phyloP scores from a whole-genome alignment of 2,797 vertebrate species.

The Carduelis carduelis region DNA sequence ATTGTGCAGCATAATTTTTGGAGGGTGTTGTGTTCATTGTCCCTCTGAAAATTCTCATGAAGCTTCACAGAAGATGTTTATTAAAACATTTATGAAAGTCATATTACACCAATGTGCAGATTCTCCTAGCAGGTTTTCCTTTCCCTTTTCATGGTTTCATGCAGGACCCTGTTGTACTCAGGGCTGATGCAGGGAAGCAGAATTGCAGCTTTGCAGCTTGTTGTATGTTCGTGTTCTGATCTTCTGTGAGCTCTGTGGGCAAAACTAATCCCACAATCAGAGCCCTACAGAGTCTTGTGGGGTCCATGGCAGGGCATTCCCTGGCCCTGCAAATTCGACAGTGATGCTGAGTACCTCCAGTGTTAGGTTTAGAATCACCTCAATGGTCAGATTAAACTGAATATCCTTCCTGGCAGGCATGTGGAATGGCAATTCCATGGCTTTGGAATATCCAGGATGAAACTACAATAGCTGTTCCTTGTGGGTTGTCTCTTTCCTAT shows the following conservation, averaged over 20 bases:
- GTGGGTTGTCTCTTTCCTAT: neutral
- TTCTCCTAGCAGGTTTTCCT: neutral
- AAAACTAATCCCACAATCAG: neutral
- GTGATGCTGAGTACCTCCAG: neutral
- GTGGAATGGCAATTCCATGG: conserved; percentile 56
- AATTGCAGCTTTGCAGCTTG: neutral
- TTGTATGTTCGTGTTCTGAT: neutral
- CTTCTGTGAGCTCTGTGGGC: neutral
- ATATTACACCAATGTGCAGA: fast-evolving
- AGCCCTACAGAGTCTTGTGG: neutral
- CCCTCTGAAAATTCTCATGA: neutral
- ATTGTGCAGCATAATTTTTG: neutral
- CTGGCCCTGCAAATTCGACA: neutral
- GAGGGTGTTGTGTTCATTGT: neutral
- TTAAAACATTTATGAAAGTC: neutral
- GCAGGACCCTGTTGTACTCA: neutral
- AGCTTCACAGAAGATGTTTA: neutral
- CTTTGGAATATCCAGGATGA: neutral
- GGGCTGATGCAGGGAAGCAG: neutral
- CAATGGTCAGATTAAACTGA: neutral
- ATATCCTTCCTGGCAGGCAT: conserved; percentile 28
- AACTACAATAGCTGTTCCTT: neutral
- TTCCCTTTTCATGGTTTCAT: neutral
- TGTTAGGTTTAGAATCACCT: neutral
- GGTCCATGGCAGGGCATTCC: neutral